phyloP scores from a whole-genome alignment of 2,797 vertebrate species.

The Dromococcyx pavoninus region DNA sequence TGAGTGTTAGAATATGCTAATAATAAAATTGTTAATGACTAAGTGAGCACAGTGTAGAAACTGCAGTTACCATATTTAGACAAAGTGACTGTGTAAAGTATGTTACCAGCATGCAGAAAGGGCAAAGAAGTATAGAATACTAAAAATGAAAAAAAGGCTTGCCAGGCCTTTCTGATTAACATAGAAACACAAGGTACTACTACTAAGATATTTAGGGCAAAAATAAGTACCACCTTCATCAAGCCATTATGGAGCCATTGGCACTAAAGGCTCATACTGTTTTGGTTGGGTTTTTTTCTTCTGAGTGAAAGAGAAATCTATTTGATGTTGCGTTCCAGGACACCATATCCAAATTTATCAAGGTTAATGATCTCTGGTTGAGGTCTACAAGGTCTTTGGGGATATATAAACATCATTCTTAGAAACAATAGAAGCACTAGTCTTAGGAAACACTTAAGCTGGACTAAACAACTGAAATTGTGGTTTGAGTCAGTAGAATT shows the following conservation, averaged over 20 bases:
- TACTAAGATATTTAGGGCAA: not conserved
- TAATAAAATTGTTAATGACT: constrained; percentile 69
- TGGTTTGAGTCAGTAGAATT: not conserved
- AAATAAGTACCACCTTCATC: not conserved
- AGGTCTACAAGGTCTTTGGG: not conserved
- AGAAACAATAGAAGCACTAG: not conserved
- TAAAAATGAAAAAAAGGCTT: constrained; percentile 55
- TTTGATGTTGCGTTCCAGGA: not conserved
- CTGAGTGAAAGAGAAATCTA: not conserved
- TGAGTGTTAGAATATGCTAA: constrained; percentile 55
- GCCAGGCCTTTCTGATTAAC: not conserved
- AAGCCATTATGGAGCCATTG: not conserved
- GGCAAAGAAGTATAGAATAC: constrained; percentile 32
- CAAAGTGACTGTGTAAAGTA: constrained; percentile 49
- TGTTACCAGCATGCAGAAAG: constrained; percentile 50
- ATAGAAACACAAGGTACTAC: constrained; percentile 13
- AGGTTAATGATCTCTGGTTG: not conserved
- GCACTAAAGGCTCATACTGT: not conserved
- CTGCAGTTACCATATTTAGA: constrained; percentile 62
- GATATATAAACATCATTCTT: not conserved
- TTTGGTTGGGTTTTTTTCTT: not conserved
- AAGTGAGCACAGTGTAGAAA: constrained; percentile 60
- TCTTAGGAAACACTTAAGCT: not conserved
- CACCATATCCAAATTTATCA: not conserved
- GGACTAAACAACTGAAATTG: not conserved